Percentiles rank a stretch among this genome's conserved stretches.
phyloP scores from a whole-genome alignment of 1,140 invertebrate species.

The Andricus grossulariae region DNA sequence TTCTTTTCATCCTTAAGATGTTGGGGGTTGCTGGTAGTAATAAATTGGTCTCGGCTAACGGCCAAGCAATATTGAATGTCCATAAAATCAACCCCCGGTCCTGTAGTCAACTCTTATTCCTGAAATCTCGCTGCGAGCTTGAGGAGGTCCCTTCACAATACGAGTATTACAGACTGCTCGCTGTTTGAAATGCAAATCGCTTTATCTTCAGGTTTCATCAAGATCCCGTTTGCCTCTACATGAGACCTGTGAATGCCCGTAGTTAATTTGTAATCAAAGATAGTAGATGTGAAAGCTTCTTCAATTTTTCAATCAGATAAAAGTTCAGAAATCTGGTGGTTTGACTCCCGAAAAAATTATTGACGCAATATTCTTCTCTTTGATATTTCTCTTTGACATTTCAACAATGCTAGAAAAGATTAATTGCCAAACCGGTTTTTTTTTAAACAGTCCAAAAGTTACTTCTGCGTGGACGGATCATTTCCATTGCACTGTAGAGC shows the following conservation, averaged over 20 bases:
- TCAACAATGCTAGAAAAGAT: too few species aligned
- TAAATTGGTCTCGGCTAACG: too few species aligned
- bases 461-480: too few species aligned
- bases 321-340: background rate
- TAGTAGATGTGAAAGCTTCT: background rate
- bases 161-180: background rate
- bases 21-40: too few species aligned
- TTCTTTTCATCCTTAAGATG: too few species aligned
- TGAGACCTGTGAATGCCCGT: background rate
- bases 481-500: too few species aligned
- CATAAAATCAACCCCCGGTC: background rate
- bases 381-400: too few species aligned
- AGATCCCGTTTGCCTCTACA: slow-evolving; percentile 10
- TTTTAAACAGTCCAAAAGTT: too few species aligned
- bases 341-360: background rate
- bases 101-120: background rate
- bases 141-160: background rate
- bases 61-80: background rate
- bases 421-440: too few species aligned
- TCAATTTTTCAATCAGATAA: background rate
- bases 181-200: slow-evolving; percentile 19
- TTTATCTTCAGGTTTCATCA: background rate
- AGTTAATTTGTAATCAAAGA: background rate
- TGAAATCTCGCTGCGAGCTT: background rate
- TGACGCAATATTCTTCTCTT: background rate